phyloP scores from a whole-genome alignment of 2,888 invertebrate species.

The Epinotia demarniana region DNA sequence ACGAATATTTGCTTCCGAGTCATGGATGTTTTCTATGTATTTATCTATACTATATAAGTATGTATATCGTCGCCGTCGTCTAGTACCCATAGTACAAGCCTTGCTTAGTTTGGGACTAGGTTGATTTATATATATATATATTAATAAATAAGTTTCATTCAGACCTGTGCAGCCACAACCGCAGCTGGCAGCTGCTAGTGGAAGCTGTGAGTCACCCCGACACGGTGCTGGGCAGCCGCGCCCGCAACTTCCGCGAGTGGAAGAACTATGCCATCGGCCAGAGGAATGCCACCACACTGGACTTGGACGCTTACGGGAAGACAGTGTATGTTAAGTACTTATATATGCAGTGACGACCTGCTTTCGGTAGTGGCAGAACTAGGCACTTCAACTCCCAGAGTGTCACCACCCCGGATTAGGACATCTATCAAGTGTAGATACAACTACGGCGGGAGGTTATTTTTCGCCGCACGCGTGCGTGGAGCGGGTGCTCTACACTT shows the following conservation, averaged over 20 bases:
- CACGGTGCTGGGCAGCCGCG: conserved; percentile 13
- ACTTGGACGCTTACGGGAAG: conserved; percentile 24
- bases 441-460: no score
- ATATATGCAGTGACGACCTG: neutral
- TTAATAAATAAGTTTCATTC: neutral
- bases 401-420: neutral
- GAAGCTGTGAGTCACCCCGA: conserved; percentile 15
- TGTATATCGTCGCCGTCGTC: no score
- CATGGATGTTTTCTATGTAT: no score
- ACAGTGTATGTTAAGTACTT: neutral
- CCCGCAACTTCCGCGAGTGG: conserved; percentile 12
- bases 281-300: conserved; percentile 19
- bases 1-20: no score
- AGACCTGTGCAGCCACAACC: conserved; percentile 28
- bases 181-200: conserved; percentile 19
- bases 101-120: no score
- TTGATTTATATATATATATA: no score
- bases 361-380: neutral
- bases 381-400: neutral
- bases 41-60: no score
- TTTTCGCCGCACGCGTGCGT: no score
- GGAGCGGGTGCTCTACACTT: no score
- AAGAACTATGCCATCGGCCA: conserved; percentile 1
- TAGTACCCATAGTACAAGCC: no score
- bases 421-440: no score